Conservation (phyloP, 2,113 vertebrate genomes). For the Urocynchramus pylzowi region DNA sequence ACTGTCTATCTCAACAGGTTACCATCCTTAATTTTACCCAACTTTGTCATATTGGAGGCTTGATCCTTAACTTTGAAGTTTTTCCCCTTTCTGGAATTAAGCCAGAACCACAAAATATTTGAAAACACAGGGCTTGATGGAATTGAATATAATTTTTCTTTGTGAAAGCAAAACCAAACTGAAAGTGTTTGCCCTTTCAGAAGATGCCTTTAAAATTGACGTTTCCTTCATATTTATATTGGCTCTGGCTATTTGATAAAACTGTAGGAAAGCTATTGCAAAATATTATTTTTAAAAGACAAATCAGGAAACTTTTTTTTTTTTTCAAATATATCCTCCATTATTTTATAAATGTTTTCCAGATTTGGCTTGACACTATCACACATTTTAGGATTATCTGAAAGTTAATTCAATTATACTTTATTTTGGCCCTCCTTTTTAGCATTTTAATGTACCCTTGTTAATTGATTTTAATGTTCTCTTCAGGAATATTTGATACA, state of each 20-base stretch:
- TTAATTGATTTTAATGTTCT: slow-evolving; percentile 23
- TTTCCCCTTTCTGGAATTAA: background rate
- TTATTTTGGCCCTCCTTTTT: slow-evolving; percentile 18
- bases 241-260: background rate
- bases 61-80: slow-evolving; percentile 28
- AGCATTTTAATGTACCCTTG: background rate
- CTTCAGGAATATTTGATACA: slow-evolving; percentile 23
- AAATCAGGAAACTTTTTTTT: background rate
- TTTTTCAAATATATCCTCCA: background rate
- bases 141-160: background rate
- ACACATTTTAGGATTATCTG: background rate
- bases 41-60: background rate
- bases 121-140: slow-evolving; percentile 10
- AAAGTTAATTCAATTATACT: slow-evolving; percentile 21
- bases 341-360: slow-evolving; percentile 43
- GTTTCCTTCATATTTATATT: background rate
- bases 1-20: background rate
- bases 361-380: background rate
- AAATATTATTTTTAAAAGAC: background rate
- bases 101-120: slow-evolving; percentile 24
- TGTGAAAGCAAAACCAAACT: slow-evolving; percentile 28
- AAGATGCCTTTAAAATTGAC: background rate
- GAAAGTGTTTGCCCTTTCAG: background rate
- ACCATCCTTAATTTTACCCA: background rate
- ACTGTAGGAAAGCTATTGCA: background rate